These are phyloP conservation scores for Notiomystis cincta DNA, from an alignment of 2,113 vertebrate species.

Conservation along the genomic window DNA sequence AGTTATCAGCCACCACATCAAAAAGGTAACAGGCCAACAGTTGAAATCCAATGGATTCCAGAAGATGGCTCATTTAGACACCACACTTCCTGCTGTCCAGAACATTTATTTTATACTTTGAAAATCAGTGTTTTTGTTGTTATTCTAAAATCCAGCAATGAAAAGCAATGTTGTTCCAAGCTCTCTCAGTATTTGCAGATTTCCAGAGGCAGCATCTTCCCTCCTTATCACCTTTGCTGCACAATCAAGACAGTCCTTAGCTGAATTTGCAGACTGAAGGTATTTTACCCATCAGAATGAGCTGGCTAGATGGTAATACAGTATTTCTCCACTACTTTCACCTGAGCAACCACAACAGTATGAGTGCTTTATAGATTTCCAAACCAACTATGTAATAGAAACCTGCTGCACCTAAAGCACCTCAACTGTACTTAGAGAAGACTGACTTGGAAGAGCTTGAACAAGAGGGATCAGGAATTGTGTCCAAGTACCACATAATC, in stretches of 20 bases:
- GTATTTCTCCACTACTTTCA: neutral
- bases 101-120: neutral
- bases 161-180: neutral
- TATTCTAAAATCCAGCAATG: neutral
- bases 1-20: neutral
- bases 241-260: neutral
- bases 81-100: neutral
- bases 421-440: neutral
- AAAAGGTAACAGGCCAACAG: neutral
- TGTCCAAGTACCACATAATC: neutral
- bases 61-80: neutral
- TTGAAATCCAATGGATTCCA: neutral
- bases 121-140: neutral
- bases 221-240: neutral
- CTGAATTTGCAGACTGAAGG: neutral
- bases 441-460: neutral
- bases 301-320: neutral
- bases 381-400: neutral
- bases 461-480: neutral
- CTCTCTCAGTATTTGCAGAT: neutral
- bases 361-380: neutral
- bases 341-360: neutral
- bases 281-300: neutral
- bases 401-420: neutral
- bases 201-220: neutral